A percentile compares a stretch with the other conserved stretches of the same genome.
Conservation (phyloP, 1,140 invertebrate species). For the Drosophila teissieri region DNA sequence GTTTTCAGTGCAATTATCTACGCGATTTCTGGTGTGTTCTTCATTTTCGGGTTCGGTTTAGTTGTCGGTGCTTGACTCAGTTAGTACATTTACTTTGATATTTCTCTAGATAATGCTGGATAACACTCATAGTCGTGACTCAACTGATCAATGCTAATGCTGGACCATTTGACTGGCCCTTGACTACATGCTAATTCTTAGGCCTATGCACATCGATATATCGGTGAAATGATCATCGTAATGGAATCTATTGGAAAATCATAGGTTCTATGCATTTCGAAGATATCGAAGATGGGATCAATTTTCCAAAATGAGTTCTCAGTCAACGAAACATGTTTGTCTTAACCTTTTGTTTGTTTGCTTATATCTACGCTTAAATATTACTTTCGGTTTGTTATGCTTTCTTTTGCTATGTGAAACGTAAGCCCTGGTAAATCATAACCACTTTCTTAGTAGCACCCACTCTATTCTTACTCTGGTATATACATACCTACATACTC, state of each 20-base stretch:
- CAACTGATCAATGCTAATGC: constrained; percentile 65
- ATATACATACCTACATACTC: constrained; percentile 44
- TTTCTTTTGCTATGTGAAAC: constrained; percentile 30
- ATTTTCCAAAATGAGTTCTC: constrained; percentile 45
- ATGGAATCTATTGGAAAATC: constrained; percentile 28
- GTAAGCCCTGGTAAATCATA: constrained; percentile 47
- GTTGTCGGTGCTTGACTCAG: constrained; percentile 48
- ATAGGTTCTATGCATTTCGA: constrained; percentile 8
- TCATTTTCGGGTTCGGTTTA: constrained; percentile 39
- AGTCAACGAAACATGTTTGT: constrained; percentile 63
- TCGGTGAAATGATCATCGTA: constrained; percentile 44
- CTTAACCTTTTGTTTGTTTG: constrained; percentile 8
- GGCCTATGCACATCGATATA: constrained; percentile 59
- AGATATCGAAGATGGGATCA: constrained; percentile 7
- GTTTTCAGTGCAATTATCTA: constrained; percentile 71
- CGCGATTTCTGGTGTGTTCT: constrained; percentile 52
- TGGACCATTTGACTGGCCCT: constrained; percentile 29
- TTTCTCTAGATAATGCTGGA: constrained; percentile 54
- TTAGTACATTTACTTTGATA: constrained; percentile 56
- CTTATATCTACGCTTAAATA: constrained; percentile 32
- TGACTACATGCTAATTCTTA: constrained; percentile 41
- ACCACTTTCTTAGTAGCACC: constrained; percentile 39
- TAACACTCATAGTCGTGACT: constrained; percentile 51
- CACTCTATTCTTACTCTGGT: constrained; percentile 46
- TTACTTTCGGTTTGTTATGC: constrained; percentile 3